Conservation (phyloP, 35 echinoderm and acorn worm genomes). For the Nesometra sesokonis region DNA sequence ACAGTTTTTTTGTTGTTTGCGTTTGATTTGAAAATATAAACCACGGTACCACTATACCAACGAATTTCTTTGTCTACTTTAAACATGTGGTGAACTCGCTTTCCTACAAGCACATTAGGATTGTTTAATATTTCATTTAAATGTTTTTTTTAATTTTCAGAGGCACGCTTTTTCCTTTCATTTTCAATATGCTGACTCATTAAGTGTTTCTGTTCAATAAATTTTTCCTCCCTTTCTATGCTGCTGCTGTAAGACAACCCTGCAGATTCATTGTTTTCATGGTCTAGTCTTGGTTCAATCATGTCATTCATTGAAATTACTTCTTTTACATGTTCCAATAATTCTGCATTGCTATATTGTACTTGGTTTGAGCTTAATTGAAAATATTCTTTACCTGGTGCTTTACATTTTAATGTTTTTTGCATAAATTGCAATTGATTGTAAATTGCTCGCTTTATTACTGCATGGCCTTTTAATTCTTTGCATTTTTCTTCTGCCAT, state of each 20-base stretch:
- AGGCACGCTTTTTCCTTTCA: background rate
- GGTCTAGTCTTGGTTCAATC: background rate
- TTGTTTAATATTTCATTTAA: background rate
- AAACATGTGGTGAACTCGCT: background rate
- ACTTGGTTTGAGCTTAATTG: background rate
- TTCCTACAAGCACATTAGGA: background rate
- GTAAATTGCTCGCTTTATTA: background rate
- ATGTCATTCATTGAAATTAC: background rate
- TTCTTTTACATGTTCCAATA: background rate
- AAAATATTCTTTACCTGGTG: background rate
- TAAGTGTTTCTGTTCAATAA: background rate
- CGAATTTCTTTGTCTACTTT: background rate
- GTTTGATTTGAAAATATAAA: background rate
- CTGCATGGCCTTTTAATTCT: background rate
- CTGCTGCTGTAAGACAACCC: background rate
- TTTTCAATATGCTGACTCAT: background rate
- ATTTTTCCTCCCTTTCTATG: background rate
- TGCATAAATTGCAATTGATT: constrained; percentile 10
- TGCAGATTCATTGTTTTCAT: background rate
- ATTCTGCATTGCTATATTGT: background rate
- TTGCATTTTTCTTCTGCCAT: background rate
- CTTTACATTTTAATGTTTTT: constrained; percentile 3
- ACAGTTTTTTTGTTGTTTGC: background rate
- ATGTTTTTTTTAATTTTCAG: background rate
- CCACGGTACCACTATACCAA: background rate